A percentile compares a stretch with the other conserved stretches of the same genome.
Conservation (phyloP, 2,113 vertebrate genomes). For the Bubo scandiacus region DNA sequence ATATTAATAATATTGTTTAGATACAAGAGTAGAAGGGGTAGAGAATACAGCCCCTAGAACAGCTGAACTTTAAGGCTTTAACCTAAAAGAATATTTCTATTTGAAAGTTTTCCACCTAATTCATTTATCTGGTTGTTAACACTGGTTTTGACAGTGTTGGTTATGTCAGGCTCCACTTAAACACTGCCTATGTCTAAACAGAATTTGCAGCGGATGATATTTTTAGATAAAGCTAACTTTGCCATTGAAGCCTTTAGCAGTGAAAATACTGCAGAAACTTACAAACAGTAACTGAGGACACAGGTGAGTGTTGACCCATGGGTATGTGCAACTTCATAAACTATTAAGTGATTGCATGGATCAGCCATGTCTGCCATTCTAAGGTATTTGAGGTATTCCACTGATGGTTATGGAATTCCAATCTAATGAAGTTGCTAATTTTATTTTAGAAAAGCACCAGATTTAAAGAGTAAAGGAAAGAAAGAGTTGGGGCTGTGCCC, state of each 20-base stretch:
- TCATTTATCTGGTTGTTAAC: neutral
- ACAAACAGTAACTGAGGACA: neutral
- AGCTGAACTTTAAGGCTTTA: neutral
- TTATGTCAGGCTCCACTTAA: neutral
- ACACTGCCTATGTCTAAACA: neutral
- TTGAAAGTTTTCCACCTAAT: neutral
- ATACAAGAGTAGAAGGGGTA: neutral
- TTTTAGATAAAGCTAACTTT: neutral
- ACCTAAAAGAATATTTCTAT: neutral
- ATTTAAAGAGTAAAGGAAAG: neutral
- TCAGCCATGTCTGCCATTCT: neutral
- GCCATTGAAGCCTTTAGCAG: neutral
- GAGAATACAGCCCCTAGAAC: neutral
- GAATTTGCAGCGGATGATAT: neutral
- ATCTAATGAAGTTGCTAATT: neutral
- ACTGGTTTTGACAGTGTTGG: neutral
- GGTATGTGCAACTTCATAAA: neutral
- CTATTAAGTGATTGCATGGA: neutral
- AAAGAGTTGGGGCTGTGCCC: neutral
- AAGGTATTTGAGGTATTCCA: neutral
- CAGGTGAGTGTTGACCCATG: neutral
- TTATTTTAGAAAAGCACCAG: neutral
- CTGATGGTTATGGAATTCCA: neutral
- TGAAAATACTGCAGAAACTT: neutral
- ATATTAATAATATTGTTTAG: neutral